A percentile compares a stretch with the other conserved stretches of the same genome.
Conservation (phyloP, 64 coral and sea anemone species). For the Stichodactyla mertensii region DNA sequence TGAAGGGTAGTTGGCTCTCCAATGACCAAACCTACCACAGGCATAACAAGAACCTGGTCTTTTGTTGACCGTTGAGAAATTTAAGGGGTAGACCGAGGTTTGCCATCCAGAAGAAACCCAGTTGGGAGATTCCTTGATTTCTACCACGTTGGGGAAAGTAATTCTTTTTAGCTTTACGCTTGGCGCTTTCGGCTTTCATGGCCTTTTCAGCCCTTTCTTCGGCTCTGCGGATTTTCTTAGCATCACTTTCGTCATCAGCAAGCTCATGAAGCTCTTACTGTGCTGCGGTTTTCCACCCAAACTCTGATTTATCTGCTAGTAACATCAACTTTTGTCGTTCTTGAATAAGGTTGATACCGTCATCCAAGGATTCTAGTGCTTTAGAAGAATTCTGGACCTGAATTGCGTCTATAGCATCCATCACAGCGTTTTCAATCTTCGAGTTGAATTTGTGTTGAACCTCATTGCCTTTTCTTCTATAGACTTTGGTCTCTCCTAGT, state of each 20-base stretch:
- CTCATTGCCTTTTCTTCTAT: too few relatives aligned
- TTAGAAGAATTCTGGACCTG: neutral
- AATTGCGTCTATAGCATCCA: neutral
- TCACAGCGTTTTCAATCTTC: too few relatives aligned
- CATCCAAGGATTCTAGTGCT: neutral
- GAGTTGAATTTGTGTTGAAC: too few relatives aligned
- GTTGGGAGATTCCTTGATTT: neutral
- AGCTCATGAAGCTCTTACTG: conserved; percentile 40
- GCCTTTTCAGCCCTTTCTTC: conserved; percentile 47
- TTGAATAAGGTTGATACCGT: conserved; percentile 33
- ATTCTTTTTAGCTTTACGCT: conserved; percentile 3
- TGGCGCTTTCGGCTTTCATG: conserved; percentile 23
- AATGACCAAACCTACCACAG: conserved; percentile 49
- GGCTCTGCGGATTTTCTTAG: conserved; percentile 35
- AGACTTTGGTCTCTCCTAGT: too few relatives aligned
- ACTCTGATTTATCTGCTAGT: conserved; percentile 42
- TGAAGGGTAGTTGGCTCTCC: conserved; percentile 28
- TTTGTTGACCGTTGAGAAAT: neutral
- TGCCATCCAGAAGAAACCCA: neutral
- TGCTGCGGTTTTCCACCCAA: conserved; percentile 36
- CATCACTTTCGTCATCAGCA: conserved; percentile 26
- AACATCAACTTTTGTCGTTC: conserved; percentile 40
- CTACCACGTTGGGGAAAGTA: conserved; percentile 5
- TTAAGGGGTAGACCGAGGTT: neutral
- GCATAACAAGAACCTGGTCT: conserved; percentile 46